Evolutionary conservation across 2,888 invertebrate species (phyloP).

Genomic region (Spilosoma lubricipeda): DNA sequence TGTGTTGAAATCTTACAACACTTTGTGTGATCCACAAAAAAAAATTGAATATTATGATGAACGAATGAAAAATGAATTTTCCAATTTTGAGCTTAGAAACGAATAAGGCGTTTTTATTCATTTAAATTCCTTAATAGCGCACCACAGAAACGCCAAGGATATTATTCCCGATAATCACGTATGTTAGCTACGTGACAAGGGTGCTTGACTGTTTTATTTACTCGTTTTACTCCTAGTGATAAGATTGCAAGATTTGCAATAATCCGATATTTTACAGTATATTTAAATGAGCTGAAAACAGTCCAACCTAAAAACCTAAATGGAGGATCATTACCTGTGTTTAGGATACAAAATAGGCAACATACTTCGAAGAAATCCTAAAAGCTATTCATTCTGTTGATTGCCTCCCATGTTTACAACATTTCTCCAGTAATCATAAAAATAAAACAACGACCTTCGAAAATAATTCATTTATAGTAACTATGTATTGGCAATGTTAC

Average conservation of each 20-base stretch:
- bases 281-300: background rate
- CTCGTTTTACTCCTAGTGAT: background rate
- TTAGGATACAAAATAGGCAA: too few species aligned
- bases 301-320: background rate
- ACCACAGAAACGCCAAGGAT: background rate
- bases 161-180: background rate
- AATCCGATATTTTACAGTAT: background rate
- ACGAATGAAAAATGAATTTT: too few species aligned
- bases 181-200: background rate
- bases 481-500: background rate
- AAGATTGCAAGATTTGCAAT: background rate
- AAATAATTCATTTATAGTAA: background rate
- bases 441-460: background rate
- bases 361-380: background rate
- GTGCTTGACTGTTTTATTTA: background rate
- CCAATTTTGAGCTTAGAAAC: too few species aligned
- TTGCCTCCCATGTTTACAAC: background rate
- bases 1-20: too few species aligned
- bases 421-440: background rate
- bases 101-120: too few species aligned
- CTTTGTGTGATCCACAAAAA: too few species aligned
- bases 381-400: background rate
- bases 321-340: too few species aligned
- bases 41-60: too few species aligned
- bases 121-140: background rate